Conservation (phyloP, 2,113 vertebrate genomes). For the Albula glossodonta region DNA sequence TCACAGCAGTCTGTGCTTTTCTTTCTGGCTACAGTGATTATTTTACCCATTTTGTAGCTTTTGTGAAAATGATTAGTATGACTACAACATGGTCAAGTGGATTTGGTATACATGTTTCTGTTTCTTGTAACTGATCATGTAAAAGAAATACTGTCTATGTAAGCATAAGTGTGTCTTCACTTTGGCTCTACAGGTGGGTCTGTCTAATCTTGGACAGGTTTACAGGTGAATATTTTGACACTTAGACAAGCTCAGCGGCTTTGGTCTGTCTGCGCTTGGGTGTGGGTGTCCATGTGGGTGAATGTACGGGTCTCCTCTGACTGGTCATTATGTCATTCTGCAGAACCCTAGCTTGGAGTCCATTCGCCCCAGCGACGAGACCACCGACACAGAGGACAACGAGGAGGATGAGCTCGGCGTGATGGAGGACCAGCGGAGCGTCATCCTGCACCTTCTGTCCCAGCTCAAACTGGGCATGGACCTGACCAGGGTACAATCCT, state of each 20-base stretch:
- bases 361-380: conserved; percentile 77
- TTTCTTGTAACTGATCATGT: background rate
- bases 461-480: conserved; percentile 93
- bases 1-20: background rate
- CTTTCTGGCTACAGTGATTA: background rate
- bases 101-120: background rate
- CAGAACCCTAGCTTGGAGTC: conserved; percentile 59
- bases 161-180: background rate
- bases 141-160: background rate
- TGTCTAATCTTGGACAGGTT: background rate
- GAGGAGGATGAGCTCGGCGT: conserved; percentile 83
- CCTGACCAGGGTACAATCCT: conserved; percentile 75
- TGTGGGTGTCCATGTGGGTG: background rate
- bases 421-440: conserved; percentile 82
- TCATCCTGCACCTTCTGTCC: conserved; percentile 89
- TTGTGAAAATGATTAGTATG: background rate
- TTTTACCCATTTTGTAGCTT: background rate
- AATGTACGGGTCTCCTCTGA: background rate
- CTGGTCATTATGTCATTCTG: background rate
- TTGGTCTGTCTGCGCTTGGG: no score
- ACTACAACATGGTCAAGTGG: background rate
- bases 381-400: conserved; percentile 84
- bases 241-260: background rate
- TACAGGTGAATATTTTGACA: background rate
- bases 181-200: no score